Conservation (phyloP, 2,888 invertebrate species). For the Dichetophora obliterata region DNA sequence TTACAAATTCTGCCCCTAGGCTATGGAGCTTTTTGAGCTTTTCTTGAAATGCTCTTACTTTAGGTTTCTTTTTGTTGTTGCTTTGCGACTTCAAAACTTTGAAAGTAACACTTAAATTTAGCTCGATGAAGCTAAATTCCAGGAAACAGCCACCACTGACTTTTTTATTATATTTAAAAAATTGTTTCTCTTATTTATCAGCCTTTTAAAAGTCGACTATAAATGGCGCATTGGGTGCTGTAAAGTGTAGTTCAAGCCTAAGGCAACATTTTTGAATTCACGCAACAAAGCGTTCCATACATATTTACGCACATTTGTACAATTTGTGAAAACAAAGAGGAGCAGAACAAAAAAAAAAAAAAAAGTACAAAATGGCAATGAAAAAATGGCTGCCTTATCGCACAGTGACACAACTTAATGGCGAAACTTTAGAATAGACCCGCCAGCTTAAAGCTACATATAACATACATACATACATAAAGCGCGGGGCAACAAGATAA, state of each 20-base stretch:
- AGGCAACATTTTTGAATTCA: not conserved
- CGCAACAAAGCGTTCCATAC: not conserved
- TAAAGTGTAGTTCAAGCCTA: not conserved
- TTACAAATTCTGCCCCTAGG: too few relatives aligned
- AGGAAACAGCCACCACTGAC: too few relatives aligned
- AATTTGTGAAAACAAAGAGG: not conserved
- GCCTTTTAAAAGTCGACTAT: not conserved
- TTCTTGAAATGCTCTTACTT: not conserved
- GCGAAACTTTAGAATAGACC: conserved; percentile 21
- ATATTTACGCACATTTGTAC: not conserved
- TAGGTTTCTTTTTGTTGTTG: not conserved
- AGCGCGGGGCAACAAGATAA: not conserved
- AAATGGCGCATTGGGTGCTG: not conserved
- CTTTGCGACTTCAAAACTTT: not conserved
- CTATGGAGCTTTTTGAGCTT: too few relatives aligned
- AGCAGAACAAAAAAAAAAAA: not conserved
- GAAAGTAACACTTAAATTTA: not conserved
- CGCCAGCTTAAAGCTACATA: conserved; percentile 8
- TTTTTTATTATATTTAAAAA: too few relatives aligned
- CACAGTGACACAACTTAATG: conserved; percentile 12
- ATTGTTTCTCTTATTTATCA: not conserved
- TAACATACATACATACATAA: not conserved
- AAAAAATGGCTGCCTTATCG: conserved; percentile 5
- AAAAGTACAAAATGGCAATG: not conserved
- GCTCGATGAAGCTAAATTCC: not conserved